These are phyloP conservation scores for Peromyscus leucopus DNA, from an alignment of 2,113 vertebrate species.

Conservation along the genomic window DNA sequence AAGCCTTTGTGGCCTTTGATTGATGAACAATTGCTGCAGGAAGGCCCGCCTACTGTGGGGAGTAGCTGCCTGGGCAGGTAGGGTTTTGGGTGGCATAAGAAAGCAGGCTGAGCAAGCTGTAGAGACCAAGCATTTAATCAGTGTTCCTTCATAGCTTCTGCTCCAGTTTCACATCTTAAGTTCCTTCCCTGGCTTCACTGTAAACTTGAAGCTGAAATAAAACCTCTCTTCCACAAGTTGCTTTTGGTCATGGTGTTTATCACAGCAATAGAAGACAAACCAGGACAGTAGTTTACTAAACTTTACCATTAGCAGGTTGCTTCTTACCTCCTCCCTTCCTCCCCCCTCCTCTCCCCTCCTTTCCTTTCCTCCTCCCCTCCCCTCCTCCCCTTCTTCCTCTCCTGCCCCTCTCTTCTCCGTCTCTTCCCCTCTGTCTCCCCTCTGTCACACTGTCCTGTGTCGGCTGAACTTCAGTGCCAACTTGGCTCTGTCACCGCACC, in stretches of 20 bases:
- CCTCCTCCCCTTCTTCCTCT: no score
- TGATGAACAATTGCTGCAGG: not conserved
- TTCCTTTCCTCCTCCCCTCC: accelerated
- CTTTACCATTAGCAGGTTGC: not conserved
- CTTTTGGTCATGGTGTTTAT: not conserved
- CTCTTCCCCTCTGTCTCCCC: not conserved
- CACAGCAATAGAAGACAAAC: not conserved
- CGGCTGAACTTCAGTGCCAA: not conserved
- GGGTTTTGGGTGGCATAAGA: not conserved
- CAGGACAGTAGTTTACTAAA: not conserved
- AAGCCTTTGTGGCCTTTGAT: not conserved
- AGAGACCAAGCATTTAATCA: not conserved
- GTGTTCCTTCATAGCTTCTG: not conserved
- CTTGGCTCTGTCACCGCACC: not conserved
- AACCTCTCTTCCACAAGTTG: not conserved
- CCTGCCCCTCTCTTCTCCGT: not conserved
- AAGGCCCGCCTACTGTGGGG: not conserved
- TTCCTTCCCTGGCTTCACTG: not conserved
- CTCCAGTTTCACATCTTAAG: not conserved
- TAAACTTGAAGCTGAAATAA: not conserved
- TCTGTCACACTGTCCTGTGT: not conserved
- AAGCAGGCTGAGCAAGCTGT: not conserved
- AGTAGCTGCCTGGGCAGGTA: not conserved
- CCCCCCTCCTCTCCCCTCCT: no score
- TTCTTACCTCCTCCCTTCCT: no score